Percentiles rank a stretch among this genome's conserved stretches.
These are phyloP conservation scores for Saturnia pavonia DNA, from an alignment of 2,888 invertebrate species.

Conservation along the genomic window DNA sequence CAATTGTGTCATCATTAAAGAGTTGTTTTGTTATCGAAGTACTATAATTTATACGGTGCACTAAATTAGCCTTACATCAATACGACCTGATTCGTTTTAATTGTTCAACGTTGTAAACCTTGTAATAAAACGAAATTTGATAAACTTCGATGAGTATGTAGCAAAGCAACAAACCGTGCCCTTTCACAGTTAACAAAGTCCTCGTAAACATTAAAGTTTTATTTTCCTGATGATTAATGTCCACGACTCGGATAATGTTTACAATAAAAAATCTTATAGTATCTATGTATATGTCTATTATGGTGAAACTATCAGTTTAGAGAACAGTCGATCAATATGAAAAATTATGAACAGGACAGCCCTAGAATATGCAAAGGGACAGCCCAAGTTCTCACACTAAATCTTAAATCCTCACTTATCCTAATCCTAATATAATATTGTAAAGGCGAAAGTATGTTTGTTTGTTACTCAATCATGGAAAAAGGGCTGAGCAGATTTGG, in stretches of 20 bases:
- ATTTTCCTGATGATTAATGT: not conserved
- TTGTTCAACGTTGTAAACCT: slow-evolving; percentile 59
- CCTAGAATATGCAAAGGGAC: not conserved
- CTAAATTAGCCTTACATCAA: slow-evolving; percentile 43
- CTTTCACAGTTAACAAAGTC: slow-evolving; percentile 24
- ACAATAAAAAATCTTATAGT: not conserved
- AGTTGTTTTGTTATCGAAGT: slow-evolving; percentile 38
- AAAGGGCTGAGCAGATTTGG: no score
- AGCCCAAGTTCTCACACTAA: not conserved
- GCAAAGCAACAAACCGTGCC: slow-evolving; percentile 28
- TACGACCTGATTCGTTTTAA: slow-evolving; percentile 50
- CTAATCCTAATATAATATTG: no score
- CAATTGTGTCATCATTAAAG: slow-evolving; percentile 27
- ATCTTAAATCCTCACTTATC: no score
- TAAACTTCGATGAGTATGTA: slow-evolving; percentile 36
- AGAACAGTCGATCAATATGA: no score
- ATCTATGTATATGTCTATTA: not conserved
- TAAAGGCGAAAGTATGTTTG: no score
- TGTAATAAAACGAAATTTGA: slow-evolving; percentile 56
- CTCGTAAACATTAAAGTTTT: not conserved
- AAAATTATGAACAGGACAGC: no score
- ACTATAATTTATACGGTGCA: slow-evolving; percentile 30
- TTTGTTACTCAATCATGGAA: no score
- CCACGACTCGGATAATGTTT: not conserved
- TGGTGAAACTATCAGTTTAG: not conserved